Evolutionary conservation across 2,113 vertebrate species (phyloP).

Genomic region (Ammodytes marinus): DNA sequence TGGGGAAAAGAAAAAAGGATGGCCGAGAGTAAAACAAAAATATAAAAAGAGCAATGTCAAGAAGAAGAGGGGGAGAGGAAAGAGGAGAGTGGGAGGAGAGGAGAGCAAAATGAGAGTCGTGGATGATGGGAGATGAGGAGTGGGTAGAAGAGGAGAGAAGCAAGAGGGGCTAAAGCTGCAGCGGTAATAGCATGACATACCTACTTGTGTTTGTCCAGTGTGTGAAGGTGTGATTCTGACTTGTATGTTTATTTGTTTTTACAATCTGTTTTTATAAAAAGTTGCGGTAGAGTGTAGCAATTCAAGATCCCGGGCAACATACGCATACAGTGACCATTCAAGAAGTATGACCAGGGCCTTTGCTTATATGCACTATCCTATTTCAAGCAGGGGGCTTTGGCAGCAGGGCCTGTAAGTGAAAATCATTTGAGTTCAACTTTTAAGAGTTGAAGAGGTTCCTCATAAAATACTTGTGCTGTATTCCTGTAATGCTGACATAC

Average conservation of each 20-base stretch:
- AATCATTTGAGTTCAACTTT: not conserved
- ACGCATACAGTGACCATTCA: conserved; percentile 12
- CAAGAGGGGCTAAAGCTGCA: conserved; percentile 23
- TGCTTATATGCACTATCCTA: conserved; percentile 3
- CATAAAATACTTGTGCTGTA: not conserved
- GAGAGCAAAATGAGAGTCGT: conserved; percentile 23
- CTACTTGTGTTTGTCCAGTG: conserved; percentile 18
- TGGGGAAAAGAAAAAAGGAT: not conserved
- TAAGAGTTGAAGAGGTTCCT: not conserved
- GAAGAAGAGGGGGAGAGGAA: conserved; percentile 15
- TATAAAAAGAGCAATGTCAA: not conserved
- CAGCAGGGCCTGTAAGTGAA: not conserved
- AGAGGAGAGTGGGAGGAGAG: conserved; percentile 33
- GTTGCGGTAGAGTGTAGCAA: conserved; percentile 12
- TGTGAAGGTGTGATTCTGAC: conserved; percentile 23
- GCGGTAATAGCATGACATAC: conserved; percentile 5
- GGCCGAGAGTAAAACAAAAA: conserved; percentile 13
- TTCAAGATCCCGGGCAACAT: conserved; percentile 23
- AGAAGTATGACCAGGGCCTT: conserved; percentile 17
- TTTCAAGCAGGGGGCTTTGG: conserved; percentile 16
- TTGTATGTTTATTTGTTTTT: conserved; percentile 27
- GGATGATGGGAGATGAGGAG: conserved; percentile 35
- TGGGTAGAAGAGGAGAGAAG: conserved; percentile 21
- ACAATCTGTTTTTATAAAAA: conserved; percentile 38
- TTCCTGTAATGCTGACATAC: no score